phyloP scores from a whole-genome alignment of 2,888 invertebrate species.

The Drosophila acutilabella region DNA sequence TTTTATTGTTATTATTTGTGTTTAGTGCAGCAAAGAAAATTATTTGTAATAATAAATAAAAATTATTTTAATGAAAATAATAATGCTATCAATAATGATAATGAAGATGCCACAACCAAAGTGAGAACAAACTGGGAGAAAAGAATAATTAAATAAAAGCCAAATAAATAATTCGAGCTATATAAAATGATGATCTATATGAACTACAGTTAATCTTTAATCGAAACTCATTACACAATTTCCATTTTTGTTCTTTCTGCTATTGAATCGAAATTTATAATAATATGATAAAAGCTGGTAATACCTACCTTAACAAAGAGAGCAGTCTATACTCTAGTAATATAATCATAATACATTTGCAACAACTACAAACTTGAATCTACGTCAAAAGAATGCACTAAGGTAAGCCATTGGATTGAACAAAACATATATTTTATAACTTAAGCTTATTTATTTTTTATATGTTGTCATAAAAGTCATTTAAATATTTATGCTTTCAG shows the following conservation, averaged over 20 bases:
- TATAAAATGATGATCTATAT: slow-evolving; percentile 14
- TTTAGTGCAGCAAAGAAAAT: slow-evolving; percentile 34
- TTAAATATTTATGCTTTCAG: too few species aligned
- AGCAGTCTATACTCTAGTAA: slow-evolving; percentile 28
- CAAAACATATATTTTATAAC: too few species aligned
- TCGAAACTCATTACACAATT: slow-evolving; percentile 30
- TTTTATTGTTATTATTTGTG: slow-evolving; percentile 36
- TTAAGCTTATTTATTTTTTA: too few species aligned
- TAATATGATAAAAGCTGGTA: slow-evolving; percentile 45
- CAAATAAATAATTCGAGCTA: background rate
- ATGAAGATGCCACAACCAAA: slow-evolving; percentile 52
- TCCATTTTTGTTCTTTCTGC: slow-evolving; percentile 42
- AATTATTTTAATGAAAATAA: slow-evolving; percentile 1
- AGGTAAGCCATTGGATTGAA: slow-evolving; percentile 23
- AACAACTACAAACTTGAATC: slow-evolving; percentile 47
- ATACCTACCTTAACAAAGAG: slow-evolving; percentile 44
- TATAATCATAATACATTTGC: slow-evolving; percentile 37
- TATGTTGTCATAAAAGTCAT: too few species aligned
- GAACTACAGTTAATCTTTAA: slow-evolving; percentile 9
- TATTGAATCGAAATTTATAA: slow-evolving; percentile 36
- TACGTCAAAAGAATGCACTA: slow-evolving; percentile 40
- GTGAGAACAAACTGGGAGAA: slow-evolving; percentile 46
- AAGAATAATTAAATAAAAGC: slow-evolving; percentile 1
- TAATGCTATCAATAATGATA: slow-evolving; percentile 18
- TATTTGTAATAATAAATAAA: background rate